Evolutionary conservation across 2,797 vertebrate species (phyloP), one percentile per base, ranked within the genome.

Genomic region (Eidolon dupreanum): DNA sequence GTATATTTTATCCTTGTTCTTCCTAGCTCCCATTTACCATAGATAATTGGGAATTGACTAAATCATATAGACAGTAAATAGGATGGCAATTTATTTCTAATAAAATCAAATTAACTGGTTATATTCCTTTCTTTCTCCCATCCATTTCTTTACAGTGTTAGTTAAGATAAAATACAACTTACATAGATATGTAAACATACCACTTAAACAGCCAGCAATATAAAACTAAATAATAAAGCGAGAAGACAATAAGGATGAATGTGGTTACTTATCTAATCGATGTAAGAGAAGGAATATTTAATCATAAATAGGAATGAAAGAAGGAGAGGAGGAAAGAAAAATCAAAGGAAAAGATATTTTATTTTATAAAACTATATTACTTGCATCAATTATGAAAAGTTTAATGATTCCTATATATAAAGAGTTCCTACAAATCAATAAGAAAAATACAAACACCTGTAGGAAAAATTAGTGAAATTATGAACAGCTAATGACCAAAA

Each of bases 181-280:
- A 41, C 2, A 22, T 24, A n/a, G 24, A 53, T 85, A 41, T 63
- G 10, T 73, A 68, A 59, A 81, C 31, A 46, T n/a, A 46, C 6
- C 26, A 88, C 3, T 93, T 38, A 71, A 68, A 61, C 2, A 46
- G 13, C 28, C 16, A 66, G 4, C 79, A 75, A 8, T 85, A 61
- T 89, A 86, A 85, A 55, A 88, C 46, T 82, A 84, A 96, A 81
- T 85, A 36, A 70, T 38, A 75, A 92, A 89, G 20, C 28, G 68
- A 74, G 38, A 82, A 95, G 9, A 86, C 73, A 95, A 75, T 83
- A 61, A 61, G 41, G 7, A 11, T 79, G 3, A 84, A 43, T 83
- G 78, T 78, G 16, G 63, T 46, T 88, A 83, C 13, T 71, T 77
- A 84, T 51, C 51, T 82, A 70, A 75, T 46, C 31, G 74, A 68